A percentile compares a stretch with the other conserved stretches of the same genome.
phyloP scores from a whole-genome alignment of 2,888 invertebrate species.

The Drosophila atripex region DNA sequence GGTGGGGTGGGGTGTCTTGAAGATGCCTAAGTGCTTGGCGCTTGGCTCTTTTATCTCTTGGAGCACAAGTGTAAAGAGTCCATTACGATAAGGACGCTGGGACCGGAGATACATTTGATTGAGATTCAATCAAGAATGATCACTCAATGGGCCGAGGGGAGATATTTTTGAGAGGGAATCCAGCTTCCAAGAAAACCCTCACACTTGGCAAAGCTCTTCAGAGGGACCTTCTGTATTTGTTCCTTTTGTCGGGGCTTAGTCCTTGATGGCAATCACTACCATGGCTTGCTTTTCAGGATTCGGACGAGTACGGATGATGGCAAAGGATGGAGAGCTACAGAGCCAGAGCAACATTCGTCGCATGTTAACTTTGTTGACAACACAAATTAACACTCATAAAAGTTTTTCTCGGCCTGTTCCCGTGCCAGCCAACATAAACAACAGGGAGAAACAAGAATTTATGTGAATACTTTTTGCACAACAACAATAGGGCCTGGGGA shows the following conservation, averaged over 20 bases:
- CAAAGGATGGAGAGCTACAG: slow-evolving; percentile 6
- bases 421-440: slow-evolving; percentile 53
- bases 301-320: neutral
- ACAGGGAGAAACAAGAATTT: slow-evolving; percentile 58
- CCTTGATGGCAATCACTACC: slow-evolving; percentile 5
- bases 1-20: slow-evolving; percentile 3
- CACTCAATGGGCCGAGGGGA: neutral
- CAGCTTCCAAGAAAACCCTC: neutral
- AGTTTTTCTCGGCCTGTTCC: slow-evolving; percentile 50
- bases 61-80: slow-evolving; percentile 25
- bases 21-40: slow-evolving; percentile 16
- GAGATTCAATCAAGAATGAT: slow-evolving; percentile 10
- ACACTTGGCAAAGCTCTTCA: neutral
- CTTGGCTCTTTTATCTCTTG: slow-evolving; percentile 5
- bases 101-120: neutral
- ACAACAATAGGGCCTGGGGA: slow-evolving; percentile 2
- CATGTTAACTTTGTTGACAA: slow-evolving; percentile 73
- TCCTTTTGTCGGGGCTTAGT: slow-evolving; percentile 9
- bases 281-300: slow-evolving; percentile 13
- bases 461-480: slow-evolving; percentile 59
- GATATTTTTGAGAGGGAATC: neutral
- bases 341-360: slow-evolving; percentile 31
- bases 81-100: slow-evolving; percentile 15
- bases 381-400: slow-evolving; percentile 75
- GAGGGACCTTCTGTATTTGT: neutral